Evolutionary conservation across 2,888 invertebrate species (phyloP), one percentile per base, ranked within the genome.

Genomic region (Eristalis arbustorum): DNA sequence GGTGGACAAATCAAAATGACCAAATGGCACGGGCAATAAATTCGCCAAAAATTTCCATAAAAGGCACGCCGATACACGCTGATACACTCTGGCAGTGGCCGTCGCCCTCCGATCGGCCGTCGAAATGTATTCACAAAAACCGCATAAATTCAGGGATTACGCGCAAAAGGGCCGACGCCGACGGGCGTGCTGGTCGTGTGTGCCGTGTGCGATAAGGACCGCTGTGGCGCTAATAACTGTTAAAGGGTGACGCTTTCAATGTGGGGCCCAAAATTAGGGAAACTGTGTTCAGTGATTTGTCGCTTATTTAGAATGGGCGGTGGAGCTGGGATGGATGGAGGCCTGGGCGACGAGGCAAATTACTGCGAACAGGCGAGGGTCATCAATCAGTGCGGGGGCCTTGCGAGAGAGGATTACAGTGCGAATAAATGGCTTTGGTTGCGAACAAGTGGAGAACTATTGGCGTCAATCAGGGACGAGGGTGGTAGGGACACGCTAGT

Each of bases 131-230:
- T 49, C 49, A 49, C 49, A 49, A 69, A 34, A 69, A 59, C 68
- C 68, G 42, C 37, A 69, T 69, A 69, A 69, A 69, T 69, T 69
- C 68, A 22, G 57, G 68, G 68, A 69, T 69, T 57, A 69, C 34
- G 49, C n/a, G 34, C 31, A 28, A 62, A 31, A n/a, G 25, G 62
- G 62, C 62, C 2, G 31, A 10, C 31, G 10, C 28, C 0, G 31
- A 2, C 14, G 10, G n/a, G 31, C 6, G 25, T 18, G 22, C 8
- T 49, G 14, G 67, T 1, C 13, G 37, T 59, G 59, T 61, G 59
- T 34, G 23, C 22, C 37, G 23, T 25, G 25, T 59, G 37, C 57
- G 69, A 59, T 37, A 59, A 59, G 61, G 61, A n/a, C 61, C 5
- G 61, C 14, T 22, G 34, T 56, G 68, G 28, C 57, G 59, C 57